Evolutionary conservation across 2,888 invertebrate species (phyloP).

Genomic region (Seira sanloemensis): DNA sequence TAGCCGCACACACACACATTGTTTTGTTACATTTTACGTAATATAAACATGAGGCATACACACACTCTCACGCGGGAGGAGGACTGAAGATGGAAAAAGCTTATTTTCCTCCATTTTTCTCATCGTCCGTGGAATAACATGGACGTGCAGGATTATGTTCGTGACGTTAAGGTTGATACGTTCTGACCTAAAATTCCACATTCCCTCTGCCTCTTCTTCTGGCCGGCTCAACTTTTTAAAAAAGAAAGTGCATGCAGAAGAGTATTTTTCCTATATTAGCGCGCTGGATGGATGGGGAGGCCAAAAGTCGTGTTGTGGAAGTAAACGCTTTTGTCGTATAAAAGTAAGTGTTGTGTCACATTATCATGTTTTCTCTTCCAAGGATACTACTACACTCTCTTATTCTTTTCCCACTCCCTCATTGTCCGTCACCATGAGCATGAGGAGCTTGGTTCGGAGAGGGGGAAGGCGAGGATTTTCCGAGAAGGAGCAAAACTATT

Average conservation of each 20-base stretch:
- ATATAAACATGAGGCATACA: conserved; percentile 4
- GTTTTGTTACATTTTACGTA: neutral
- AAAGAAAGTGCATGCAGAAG: conserved; percentile 25
- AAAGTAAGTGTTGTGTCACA: conserved; percentile 4
- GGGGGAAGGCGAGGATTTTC: neutral
- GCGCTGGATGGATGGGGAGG: conserved; percentile 25
- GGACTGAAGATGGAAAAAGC: conserved; percentile 20
- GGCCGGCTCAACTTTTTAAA: conserved; percentile 36
- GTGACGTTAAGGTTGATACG: conserved; percentile 55
- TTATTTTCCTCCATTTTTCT: conserved; percentile 20
- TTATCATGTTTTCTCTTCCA: conserved; percentile 1
- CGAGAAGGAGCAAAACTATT: conserved; percentile 9
- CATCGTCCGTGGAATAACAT: conserved; percentile 29
- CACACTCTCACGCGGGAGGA: conserved; percentile 32
- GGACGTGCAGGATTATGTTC: conserved; percentile 32
- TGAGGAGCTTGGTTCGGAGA: neutral
- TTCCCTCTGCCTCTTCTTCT: neutral
- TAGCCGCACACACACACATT: neutral
- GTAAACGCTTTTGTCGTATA: conserved; percentile 4
- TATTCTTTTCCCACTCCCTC: neutral
- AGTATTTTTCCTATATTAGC: conserved; percentile 6
- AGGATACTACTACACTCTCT: neutral
- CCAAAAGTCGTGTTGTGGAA: conserved; percentile 48
- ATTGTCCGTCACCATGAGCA: neutral
- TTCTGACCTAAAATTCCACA: conserved; percentile 53